Base-by-base conservation (phyloP, 2,888 invertebrate species). In the Eupelmus urozonus region DNA sequence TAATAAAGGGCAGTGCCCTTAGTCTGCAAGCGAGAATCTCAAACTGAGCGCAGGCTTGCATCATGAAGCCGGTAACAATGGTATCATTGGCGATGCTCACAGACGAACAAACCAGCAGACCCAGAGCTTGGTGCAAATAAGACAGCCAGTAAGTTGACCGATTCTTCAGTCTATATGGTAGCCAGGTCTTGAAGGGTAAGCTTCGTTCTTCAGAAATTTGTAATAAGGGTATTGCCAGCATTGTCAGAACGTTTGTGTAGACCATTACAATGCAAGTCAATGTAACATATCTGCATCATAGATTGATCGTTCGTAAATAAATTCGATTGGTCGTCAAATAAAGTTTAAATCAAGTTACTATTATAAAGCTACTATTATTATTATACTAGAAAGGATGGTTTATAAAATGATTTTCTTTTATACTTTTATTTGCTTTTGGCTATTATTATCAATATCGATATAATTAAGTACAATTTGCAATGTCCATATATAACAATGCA, bases 31-130 rank as follows among this genome's bases (percentile, higher is more conserved):
- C 72, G 27, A 79, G 16, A 11, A 80, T 29, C 1, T 80, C 79
- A 7, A 80, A 29, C n/a, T 80, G 79, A 23, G 73, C 60, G 51
- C 79, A 80, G 2, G 73, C n/a, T 27, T 79, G 76, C 11, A 79
- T 34, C 51, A 80, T 71, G 5, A 78, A 70, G 4, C 78, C 80
- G 2, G 71, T 34, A 9, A 76, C 55, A 1, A 80, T 20, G 2
- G 63, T 72, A n/a, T 78, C 72, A 25, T 53, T 72, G 18, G 66
- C 62, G 7, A 72, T 66, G 66, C 74, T 59, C n/a, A 9, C 34
- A 0, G 27, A 34, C 0, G 62, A 53, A 0, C 20, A 13, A 7
- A 59, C 3, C 9, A 59, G 13, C 9, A 62, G 3, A 1, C 40
- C 63, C 13, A 51, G 1, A 2, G 9, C 1, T 13, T 72, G 62